These are phyloP conservation scores for Leptopilina syphax DNA, from an alignment of 2,888 invertebrate genomes.

Conservation along the genomic window DNA sequence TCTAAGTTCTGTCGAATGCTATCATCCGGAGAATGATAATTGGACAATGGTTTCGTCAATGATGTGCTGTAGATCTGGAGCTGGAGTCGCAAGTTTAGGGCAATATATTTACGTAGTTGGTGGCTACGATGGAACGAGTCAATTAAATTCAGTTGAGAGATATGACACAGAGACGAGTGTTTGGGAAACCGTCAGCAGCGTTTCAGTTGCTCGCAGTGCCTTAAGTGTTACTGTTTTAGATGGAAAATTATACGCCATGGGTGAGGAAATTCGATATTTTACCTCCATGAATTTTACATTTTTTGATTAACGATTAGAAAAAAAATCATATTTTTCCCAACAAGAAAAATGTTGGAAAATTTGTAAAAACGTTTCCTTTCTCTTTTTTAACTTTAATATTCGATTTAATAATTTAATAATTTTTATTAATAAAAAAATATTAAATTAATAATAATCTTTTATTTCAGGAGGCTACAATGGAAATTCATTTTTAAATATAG, in stretches of 20 bases:
- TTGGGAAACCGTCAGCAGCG: conserved; percentile 88
- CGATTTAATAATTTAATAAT: neutral
- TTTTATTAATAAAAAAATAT: neutral
- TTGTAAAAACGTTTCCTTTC: too few relatives aligned
- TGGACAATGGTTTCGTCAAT: conserved; percentile 91
- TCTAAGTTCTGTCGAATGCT: conserved; percentile 90
- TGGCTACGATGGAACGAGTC: conserved; percentile 92
- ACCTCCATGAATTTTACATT: neutral
- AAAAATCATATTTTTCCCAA: too few relatives aligned
- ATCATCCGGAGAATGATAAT: conserved; percentile 94
- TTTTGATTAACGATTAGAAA: too few relatives aligned
- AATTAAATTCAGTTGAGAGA: conserved; percentile 90
- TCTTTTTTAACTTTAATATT: too few relatives aligned
- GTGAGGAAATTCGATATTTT: conserved; percentile 75
- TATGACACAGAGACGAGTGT: conserved; percentile 90
- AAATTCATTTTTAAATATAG: conserved; percentile 88
- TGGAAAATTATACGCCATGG: conserved; percentile 92
- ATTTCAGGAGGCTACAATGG: conserved; percentile 93
- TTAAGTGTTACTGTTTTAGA: conserved; percentile 92
- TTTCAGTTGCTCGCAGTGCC: conserved; percentile 90
- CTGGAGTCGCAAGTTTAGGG: conserved; percentile 90
- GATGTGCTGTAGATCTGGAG: conserved; percentile 89
- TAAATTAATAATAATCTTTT: neutral
- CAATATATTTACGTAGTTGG: conserved; percentile 95
- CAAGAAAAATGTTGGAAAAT: too few relatives aligned